Evolutionary conservation across 53 echinoderm and acorn worm genomes (phyloP).

Genomic region (Zoroaster sp.): DNA sequence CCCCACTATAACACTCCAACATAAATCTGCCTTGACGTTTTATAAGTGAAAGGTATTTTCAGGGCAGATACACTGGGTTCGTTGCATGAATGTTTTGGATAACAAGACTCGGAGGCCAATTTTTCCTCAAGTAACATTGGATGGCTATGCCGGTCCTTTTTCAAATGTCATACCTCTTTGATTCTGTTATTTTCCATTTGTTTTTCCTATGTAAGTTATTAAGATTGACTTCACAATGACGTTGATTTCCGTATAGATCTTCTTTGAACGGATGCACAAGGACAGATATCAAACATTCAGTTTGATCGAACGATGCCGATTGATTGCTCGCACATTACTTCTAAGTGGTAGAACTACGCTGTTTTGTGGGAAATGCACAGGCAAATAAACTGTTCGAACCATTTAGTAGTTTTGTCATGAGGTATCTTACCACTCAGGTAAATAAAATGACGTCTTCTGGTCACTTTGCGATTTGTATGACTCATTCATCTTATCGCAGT

Average conservation of each 20-base stretch:
- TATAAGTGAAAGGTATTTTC: no score
- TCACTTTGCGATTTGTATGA: no score
- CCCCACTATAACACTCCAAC: no score
- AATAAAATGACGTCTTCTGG: no score
- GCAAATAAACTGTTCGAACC: conserved; percentile 1
- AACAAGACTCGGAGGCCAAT: background rate
- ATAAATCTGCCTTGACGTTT: no score
- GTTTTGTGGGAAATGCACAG: conserved; percentile 5
- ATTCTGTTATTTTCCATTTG: conserved; percentile 9
- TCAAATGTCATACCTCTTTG: conserved; percentile 39
- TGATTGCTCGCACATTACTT: background rate
- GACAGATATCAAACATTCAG: conserved; percentile 42
- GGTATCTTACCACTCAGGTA: no score
- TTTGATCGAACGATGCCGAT: conserved; percentile 22
- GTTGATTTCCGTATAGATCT: background rate
- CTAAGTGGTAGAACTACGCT: conserved; percentile 33
- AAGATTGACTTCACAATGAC: background rate
- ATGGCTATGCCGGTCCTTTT: conserved; percentile 3
- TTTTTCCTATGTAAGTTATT: background rate
- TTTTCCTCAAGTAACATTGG: background rate
- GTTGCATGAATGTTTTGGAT: background rate
- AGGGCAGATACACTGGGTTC: background rate
- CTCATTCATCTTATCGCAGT: no score
- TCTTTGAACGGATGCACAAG: background rate
- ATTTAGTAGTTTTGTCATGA: background rate